Conservation (phyloP, 2,888 invertebrate species). For the Polydrusus pterygomalis region DNA sequence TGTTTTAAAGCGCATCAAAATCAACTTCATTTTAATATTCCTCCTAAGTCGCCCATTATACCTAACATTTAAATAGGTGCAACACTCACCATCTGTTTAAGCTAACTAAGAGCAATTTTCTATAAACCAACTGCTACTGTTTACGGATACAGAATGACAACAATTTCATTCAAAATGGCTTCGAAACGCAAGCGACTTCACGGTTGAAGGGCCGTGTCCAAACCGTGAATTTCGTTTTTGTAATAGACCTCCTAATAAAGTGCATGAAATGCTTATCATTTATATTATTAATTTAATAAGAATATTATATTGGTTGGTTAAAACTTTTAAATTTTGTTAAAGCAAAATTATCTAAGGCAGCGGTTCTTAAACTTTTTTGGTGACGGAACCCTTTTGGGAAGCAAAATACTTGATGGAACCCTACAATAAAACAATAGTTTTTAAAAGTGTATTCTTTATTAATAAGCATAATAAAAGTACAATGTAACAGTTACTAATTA, state of each 20-base stretch:
- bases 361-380: too few relatives aligned
- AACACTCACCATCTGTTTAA: constrained; percentile 2
- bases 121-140: constrained; percentile 25
- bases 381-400: too few relatives aligned
- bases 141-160: constrained; percentile 12
- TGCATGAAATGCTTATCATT: too few relatives aligned
- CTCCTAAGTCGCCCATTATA: neutral
- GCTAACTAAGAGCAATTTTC: constrained; percentile 4
- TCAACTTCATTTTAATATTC: too few relatives aligned
- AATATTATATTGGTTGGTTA: too few relatives aligned
- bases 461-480: too few relatives aligned
- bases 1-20: too few relatives aligned
- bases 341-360: neutral
- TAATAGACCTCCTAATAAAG: neutral
- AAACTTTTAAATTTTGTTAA: neutral
- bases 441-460: too few relatives aligned
- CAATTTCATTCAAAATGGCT: constrained; percentile 21
- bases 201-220: constrained; percentile 9
- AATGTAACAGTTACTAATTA: too few relatives aligned
- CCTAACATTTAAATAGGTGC: neutral
- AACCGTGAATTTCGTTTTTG: constrained; percentile 14
- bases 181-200: constrained; percentile 19
- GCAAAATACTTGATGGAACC: too few relatives aligned
- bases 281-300: too few relatives aligned
- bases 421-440: too few relatives aligned